Evolutionary conservation across 2,113 vertebrate species (phyloP).

Genomic region (Prochilodus magdalenae): DNA sequence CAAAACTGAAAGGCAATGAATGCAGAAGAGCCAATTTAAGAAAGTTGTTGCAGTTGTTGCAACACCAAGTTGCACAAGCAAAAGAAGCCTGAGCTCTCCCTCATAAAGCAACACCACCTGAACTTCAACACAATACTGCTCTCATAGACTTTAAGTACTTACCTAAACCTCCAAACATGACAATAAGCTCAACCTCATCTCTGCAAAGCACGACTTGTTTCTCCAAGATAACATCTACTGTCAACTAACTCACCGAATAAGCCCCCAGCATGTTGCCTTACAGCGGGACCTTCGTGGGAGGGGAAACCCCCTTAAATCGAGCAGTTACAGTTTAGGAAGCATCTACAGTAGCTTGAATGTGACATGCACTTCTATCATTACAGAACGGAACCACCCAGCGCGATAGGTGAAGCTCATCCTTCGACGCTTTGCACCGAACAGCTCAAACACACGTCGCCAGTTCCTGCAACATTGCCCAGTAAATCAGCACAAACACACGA

Average conservation of each 20-base stretch:
- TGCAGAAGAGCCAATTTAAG: not conserved
- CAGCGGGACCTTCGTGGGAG: not conserved
- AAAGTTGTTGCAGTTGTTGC: constrained; percentile 36
- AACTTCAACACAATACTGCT: no score
- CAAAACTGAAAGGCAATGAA: not conserved
- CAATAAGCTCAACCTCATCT: not conserved
- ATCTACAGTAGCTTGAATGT: constrained; percentile 7
- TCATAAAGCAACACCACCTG: not conserved
- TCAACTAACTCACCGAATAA: not conserved
- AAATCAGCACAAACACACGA: not conserved
- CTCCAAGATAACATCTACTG: not conserved
- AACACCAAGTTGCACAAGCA: constrained; percentile 46
- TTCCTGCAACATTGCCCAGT: not conserved
- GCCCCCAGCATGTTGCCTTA: not conserved
- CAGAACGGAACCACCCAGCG: constrained; percentile 44
- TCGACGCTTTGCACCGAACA: constrained; percentile 40
- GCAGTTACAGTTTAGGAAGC: constrained; percentile 2
- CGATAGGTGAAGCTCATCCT: constrained; percentile 1
- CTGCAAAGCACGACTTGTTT: no score
- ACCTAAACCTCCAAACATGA: no score
- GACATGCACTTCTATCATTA: constrained; percentile 30
- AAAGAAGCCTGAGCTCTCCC: not conserved
- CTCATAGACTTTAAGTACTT: no score
- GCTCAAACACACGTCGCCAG: not conserved
- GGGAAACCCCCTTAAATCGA: not conserved